Base-by-base conservation (phyloP, 2,113 vertebrate species). In the Anhinga rufa region DNA sequence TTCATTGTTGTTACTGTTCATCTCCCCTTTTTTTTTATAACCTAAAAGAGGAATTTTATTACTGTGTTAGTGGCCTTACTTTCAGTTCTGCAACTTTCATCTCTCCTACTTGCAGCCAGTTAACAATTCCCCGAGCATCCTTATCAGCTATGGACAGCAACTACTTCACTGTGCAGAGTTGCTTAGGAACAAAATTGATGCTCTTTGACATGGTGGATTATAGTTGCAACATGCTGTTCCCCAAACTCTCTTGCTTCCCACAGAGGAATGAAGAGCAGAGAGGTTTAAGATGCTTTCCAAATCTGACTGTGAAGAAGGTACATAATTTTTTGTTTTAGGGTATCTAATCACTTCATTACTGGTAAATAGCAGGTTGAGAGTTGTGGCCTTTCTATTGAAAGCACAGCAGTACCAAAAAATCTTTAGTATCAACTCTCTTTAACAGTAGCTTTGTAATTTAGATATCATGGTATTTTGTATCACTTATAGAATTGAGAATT, bases 181-280 rank as follows among this genome's bases (percentile, higher is more conserved):
- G 92, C 94, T 95, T 96, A 95, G 95, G 81, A 96, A 86, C 95
- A 91, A 87, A 97, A 97, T 86, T 95, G 91, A 95, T 97, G 85
- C 82, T 95, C 86, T 95, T 94, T 94, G 92, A 70, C 90, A 94
- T 4, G 60, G 95, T 94, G 77, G 60, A 91, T 96, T 96, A 90
- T 75, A 96, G 64, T 64, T 88, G 69, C 94, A 85, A 68, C 87
- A 80, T 49, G 36, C 87, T 88, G 74, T 51, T 94, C 86, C 49
- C 57, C 75, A 84, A 90, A 62, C 28, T 93, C 46, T 70, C 10
- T 31, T 77, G 38, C 77, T 93, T 90, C 52, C 72, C 69, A 70
- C 17, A 66, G 52, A 83, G 86, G n/a, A 92, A 52, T 44, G 60
- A 82, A 91, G 87, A 92, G 31, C 57, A 92, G 17, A 51, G 65